Conservation (phyloP, 2,113 vertebrate genomes). For the Tupaia tana region DNA sequence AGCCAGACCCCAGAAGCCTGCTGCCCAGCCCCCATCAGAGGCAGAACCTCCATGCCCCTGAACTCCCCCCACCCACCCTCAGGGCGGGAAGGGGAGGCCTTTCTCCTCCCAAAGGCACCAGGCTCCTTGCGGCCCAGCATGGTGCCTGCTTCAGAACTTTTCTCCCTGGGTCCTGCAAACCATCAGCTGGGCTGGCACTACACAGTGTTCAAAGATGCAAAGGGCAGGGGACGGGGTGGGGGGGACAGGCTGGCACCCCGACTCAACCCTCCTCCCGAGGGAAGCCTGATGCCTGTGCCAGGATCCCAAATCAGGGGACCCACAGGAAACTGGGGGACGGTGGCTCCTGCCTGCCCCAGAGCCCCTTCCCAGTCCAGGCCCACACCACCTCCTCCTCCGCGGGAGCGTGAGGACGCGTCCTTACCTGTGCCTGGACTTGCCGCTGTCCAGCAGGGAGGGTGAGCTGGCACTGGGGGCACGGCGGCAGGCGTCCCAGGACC, state of each 20-base stretch:
- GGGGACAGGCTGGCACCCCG: not conserved
- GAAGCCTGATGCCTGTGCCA: accelerated
- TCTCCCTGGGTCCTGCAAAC: not conserved
- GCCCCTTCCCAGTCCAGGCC: not conserved
- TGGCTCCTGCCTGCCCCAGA: accelerated
- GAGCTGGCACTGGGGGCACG: not conserved
- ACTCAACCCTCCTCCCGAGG: not conserved
- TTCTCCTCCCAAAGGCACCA: not conserved
- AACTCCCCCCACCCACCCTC: no score
- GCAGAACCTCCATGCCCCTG: not conserved
- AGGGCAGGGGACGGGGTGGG: accelerated
- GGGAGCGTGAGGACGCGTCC: not conserved
- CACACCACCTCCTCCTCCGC: not conserved
- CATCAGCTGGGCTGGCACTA: not conserved
- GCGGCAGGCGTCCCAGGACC: not conserved
- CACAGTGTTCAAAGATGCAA: accelerated
- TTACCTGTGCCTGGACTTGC: conserved; percentile 34
- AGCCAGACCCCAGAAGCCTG: accelerated
- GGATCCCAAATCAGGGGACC: not conserved
- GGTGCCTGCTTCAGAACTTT: not conserved
- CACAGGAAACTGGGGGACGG: accelerated
- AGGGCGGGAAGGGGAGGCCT: not conserved
- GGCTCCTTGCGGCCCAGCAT: accelerated
- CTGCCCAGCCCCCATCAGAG: accelerated
- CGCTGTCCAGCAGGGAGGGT: not conserved